Conservation (phyloP, 2,797 vertebrate species). For the Macropus fuliginosus region DNA sequence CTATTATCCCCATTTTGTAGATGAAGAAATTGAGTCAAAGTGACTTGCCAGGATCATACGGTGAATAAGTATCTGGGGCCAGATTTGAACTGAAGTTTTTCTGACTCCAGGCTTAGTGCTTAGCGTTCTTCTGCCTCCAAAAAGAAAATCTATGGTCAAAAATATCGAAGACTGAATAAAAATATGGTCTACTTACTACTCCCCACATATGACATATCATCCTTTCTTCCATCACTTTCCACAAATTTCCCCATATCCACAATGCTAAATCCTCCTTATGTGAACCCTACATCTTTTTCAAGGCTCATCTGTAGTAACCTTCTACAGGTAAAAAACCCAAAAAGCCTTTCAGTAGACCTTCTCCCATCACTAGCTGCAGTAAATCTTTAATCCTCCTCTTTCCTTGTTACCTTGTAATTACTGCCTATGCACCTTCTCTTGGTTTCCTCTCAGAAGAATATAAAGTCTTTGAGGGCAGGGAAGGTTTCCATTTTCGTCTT, state of each 20-base stretch:
- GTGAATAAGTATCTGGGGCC: neutral
- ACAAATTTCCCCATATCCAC: neutral
- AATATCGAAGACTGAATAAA: neutral
- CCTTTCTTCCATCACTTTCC: neutral
- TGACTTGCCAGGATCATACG: neutral
- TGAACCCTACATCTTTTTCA: neutral
- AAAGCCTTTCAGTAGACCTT: neutral
- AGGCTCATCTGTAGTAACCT: neutral
- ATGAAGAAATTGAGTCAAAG: neutral
- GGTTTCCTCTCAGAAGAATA: neutral
- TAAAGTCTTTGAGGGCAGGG: neutral
- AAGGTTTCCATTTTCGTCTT: neutral
- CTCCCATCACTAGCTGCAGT: neutral
- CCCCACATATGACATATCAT: neutral
- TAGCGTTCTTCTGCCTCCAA: neutral
- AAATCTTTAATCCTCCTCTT: neutral
- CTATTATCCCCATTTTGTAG: neutral
- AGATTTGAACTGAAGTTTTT: neutral
- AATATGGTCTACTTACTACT: neutral
- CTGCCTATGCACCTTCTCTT: neutral
- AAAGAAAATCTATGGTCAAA: neutral
- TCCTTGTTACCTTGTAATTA: neutral
- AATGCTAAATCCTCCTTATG: neutral
- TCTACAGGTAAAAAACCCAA: neutral
- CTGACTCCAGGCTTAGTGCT: neutral